Percentiles rank a stretch among this genome's conserved stretches.
These are phyloP conservation scores for Sminthurinus aureus DNA, from an alignment of 2,888 invertebrate species.

Conservation along the genomic window DNA sequence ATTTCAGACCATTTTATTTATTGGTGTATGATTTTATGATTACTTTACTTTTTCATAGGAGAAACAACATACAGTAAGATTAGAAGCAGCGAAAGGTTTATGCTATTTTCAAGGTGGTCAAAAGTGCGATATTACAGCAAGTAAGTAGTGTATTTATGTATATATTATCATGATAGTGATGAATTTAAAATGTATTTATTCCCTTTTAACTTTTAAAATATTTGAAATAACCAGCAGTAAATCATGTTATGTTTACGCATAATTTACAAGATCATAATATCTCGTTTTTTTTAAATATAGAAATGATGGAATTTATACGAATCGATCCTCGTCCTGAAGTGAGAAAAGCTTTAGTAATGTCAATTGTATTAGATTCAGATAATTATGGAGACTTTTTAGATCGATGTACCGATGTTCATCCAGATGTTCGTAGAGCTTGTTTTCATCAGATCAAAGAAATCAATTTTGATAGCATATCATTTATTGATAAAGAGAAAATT, in stretches of 20 bases:
- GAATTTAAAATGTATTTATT: too few species aligned
- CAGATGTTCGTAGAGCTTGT: conserved; percentile 40
- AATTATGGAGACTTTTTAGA: conserved; percentile 38
- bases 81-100: conserved; percentile 39
- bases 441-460: conserved; percentile 37
- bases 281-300: too few species aligned
- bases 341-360: conserved; percentile 24
- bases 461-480: conserved; percentile 8
- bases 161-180: too few species aligned
- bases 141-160: conserved; percentile 1
- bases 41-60: conserved; percentile 17
- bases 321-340: conserved; percentile 41
- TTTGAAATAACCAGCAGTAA: not conserved
- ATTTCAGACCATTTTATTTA: too few species aligned
- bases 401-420: conserved; percentile 35
- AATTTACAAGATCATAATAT: not conserved
- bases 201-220: too few species aligned
- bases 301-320: conserved; percentile 43
- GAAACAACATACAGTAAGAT: conserved; percentile 27
- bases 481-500: conserved; percentile 33
- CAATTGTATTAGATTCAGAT: conserved; percentile 37
- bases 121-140: conserved; percentile 32
- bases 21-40: not conserved
- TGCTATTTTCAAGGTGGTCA: conserved; percentile 39
- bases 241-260: not conserved